Evolutionary conservation across 2,113 vertebrate genomes (phyloP), one percentile per base, ranked within the genome.

Genomic region (Neolamprologus falcicula): DNA sequence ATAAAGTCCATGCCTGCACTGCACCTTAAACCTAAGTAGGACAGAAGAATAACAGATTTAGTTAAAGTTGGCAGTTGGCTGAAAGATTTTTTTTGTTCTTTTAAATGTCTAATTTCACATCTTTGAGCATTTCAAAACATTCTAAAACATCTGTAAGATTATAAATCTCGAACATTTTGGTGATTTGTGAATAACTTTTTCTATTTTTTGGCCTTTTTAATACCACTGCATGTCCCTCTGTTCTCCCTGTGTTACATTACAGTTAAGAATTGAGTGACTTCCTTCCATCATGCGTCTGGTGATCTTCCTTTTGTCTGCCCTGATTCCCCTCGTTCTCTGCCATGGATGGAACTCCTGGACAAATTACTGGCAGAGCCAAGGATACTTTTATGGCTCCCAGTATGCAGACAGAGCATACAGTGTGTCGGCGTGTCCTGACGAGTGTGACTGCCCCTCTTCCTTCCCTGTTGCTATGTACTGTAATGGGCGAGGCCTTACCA

Each of bases 401-500:
- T 93, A 92, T 83, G 92, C 91, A 5, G 93, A 94, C 81, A 79
- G 33, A 31, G 24, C 91, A 3, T 94, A 93, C 42, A 96, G 97
- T 68, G 63, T 37, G 63, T 68, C 11, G 7, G 95, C 97, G 3
- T 99, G 98, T 84, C 98, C 98, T 7, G 96, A 96, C 0, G 97
- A 97, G 90, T 99, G 98, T 3, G 98, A 99, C 89, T 99, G 98
- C 50, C 98, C 98, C 9, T 98, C 98, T 2, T 96, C 96, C 76
- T 98, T 98, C 94, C 97, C 98, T 0, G 94, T 97, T 0, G 98
- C 98, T 91, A 98, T 99, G 98, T 99, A 99, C 93, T 99, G 98
- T 7, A 97, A 99, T 86, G 96, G 97, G 3, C 97, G 98, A 19
- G 96, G 96, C 87, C 96, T 99, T 89, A 97, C 97, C 8, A 95